Conservation (phyloP, 2,797 vertebrate genomes). For the Allobates femoralis region DNA sequence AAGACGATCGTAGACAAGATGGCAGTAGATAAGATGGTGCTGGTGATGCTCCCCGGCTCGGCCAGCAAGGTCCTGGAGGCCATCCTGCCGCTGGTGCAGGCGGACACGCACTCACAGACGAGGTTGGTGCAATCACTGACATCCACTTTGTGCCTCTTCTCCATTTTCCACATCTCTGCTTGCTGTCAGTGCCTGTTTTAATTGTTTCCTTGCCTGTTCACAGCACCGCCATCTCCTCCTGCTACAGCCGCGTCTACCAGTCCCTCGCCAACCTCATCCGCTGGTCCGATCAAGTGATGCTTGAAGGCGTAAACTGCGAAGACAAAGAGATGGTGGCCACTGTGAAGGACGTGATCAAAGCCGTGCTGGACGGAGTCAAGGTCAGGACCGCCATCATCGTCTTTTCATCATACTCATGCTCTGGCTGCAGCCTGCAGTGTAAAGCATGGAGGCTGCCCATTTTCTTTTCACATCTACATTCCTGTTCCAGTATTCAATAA, state of each 20-base stretch:
- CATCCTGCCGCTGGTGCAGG: slow-evolving; percentile 92
- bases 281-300: slow-evolving; percentile 98
- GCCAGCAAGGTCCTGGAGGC: slow-evolving; percentile 97
- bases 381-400: slow-evolving; percentile 69
- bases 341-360: slow-evolving; percentile 94
- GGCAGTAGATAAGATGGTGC: slow-evolving; percentile 94
- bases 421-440: not conserved
- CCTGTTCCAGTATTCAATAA: not conserved
- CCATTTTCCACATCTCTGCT: not conserved
- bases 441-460: not conserved
- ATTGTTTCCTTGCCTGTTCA: not conserved
- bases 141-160: not conserved
- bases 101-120: slow-evolving; percentile 88
- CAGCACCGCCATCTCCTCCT: slow-evolving; percentile 94
- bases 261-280: slow-evolving; percentile 97
- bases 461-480: not conserved
- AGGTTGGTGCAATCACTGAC: slow-evolving; percentile 77
- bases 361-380: slow-evolving; percentile 97
- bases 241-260: slow-evolving; percentile 95
- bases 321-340: slow-evolving; percentile 93
- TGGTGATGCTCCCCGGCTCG: slow-evolving; percentile 97
- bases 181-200: not conserved
- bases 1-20: slow-evolving; percentile 99
- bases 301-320: slow-evolving; percentile 92
- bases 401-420: not conserved